Conservation (phyloP, 2,888 invertebrate genomes). For the Drosophila formosana region DNA sequence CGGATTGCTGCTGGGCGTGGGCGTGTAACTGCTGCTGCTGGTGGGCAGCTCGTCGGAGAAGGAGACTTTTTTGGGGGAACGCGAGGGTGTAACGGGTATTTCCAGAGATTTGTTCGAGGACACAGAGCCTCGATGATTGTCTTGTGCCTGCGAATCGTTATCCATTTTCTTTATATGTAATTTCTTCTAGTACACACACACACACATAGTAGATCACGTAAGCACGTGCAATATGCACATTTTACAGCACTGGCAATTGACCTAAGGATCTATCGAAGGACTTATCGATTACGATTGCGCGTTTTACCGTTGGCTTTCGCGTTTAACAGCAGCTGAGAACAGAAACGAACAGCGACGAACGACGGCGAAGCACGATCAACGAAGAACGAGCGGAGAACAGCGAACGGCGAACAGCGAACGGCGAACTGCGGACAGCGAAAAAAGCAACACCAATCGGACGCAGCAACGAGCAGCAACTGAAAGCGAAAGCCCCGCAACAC, state of each 20-base stretch:
- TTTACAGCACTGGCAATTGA: not conserved
- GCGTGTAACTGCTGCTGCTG: conserved; percentile 35
- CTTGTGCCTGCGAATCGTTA: conserved; percentile 57
- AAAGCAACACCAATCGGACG: conserved; percentile 79
- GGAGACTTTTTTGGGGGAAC: conserved; percentile 84
- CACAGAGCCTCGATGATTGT: conserved; percentile 82
- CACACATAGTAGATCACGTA: conserved; percentile 1
- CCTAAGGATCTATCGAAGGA: conserved; percentile 16
- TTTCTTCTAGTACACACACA: not conserved
- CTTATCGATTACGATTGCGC: conserved; percentile 19
- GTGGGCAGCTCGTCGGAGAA: conserved; percentile 84
- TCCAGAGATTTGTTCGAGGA: conserved; percentile 83
- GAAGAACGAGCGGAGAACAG: conserved; percentile 36
- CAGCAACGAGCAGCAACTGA: conserved; percentile 83
- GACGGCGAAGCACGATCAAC: conserved; percentile 40
- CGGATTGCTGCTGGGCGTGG: conserved; percentile 38
- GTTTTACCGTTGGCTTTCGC: conserved; percentile 53
- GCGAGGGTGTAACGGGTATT: conserved; percentile 81
- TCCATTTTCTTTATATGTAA: conserved; percentile 44
- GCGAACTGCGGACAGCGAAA: conserved; percentile 30
- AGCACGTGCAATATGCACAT: conserved; percentile 1
- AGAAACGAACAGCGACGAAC: conserved; percentile 30
- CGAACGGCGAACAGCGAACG: conserved; percentile 38
- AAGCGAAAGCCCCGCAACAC: conserved; percentile 79
- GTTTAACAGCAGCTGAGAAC: conserved; percentile 16